Evolutionary conservation across 2,113 vertebrate genomes (phyloP), one percentile per base, ranked within the genome.

Genomic region (Caracal caracal): DNA sequence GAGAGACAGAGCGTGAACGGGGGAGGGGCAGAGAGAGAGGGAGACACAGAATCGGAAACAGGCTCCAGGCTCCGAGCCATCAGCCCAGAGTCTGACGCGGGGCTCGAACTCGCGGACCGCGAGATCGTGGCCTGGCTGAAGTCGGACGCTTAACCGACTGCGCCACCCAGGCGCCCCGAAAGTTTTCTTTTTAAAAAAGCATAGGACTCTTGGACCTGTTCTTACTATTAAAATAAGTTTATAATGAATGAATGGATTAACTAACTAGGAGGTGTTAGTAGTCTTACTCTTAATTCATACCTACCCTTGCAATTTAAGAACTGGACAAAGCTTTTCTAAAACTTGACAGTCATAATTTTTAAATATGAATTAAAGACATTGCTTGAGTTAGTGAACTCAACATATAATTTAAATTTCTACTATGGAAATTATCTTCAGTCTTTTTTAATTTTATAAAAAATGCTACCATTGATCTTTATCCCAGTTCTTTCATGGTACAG

Each of bases 371-470:
- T 91, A 33, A 65, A 93, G 9, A 76, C 15, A 37, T 68, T 59
- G 6, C 13, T 93, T 94, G 13, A 68, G 47, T 82, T 81, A 93
- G 24, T 82, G 30, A 87, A 92, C 65, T 90, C 22, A 63, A 59
- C 49, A 51, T 93, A 35, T 71, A 78, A 63, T 43, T 88, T 65
- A 95, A 86, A 79, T 82, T 66, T 19, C 30, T 5, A 33, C 49
- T 35, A 1, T 76, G 78, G 26, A 87, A 56, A 19, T 82, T 61
- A 71, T 93, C n/a, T 83, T 82, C 9, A 22, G 6, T 63, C 8
- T 80, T 53, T 28, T 37, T 92, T 92, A 86, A 47, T 75, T 88
- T 66, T 85, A 85, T 78, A n/a, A 79, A 93, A 87, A n/a, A 51
- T 79, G 20, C n/a, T 78, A 61, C 33, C 24, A 61, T 63, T 90